A percentile compares a stretch with the other conserved stretches of the same genome.
Evolutionary conservation across 2,797 vertebrate species (phyloP).

Genomic region (Tolypeutes matacus): DNA sequence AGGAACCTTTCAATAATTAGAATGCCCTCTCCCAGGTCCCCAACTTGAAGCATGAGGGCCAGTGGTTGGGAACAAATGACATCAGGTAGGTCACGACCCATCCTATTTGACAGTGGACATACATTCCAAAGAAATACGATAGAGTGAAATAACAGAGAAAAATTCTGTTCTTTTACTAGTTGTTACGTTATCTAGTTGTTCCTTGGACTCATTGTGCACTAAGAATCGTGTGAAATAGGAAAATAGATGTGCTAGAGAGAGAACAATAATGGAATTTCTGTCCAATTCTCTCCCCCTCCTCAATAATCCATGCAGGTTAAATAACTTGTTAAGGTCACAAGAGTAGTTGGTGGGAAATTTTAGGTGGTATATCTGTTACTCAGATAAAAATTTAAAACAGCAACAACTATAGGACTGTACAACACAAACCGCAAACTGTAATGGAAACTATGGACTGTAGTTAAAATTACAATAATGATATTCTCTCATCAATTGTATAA

Average conservation of each 20-base stretch:
- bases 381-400: too few species aligned
- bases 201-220: neutral
- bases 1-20: neutral
- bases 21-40: neutral
- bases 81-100: neutral
- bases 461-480: too few species aligned
- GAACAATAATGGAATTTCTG: neutral
- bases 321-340: neutral
- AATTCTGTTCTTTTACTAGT: neutral
- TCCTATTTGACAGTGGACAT: neutral
- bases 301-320: neutral
- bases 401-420: too few species aligned
- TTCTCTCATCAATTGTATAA: too few species aligned
- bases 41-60: neutral
- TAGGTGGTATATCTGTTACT: too few species aligned
- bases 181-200: conserved; percentile 1
- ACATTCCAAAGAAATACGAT: conserved; percentile 15
- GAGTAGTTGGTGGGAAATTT: neutral
- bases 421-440: too few species aligned
- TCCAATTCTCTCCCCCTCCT: neutral
- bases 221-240: neutral
- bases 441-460: too few species aligned
- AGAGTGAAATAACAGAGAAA: neutral
- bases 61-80: neutral
- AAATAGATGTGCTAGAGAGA: neutral